Base-by-base conservation (phyloP, 2,888 invertebrate species). In the Iphiclides podalirius region DNA sequence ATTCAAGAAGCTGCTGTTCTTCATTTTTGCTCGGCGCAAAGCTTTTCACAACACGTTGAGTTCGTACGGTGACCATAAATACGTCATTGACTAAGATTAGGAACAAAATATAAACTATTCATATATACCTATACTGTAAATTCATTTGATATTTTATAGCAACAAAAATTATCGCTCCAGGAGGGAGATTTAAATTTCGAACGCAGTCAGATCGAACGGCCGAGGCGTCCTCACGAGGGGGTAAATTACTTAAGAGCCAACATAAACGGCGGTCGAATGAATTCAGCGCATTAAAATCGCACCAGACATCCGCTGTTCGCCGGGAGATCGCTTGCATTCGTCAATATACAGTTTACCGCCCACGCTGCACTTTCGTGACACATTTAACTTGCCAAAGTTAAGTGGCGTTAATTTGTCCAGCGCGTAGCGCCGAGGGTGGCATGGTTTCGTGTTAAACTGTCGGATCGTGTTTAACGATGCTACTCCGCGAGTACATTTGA, bases 301-400 rank as follows among this genome's bases (percentile, higher is more conserved):
- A 44, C 44, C 49, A 39, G 44, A 44, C 49, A 38, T 50, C 49
- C 49, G 49, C 44, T 50, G 37, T 44, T 39, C 15, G 42, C 44
- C 39, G 49, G 34, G 39, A 50, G n/a, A n/a, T n/a, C n/a, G n/a
- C n/a, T n/a, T 44, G 44, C 44, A 50, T 49, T 49, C 43, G 44
- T 49, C 44, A 49, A 49, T 49, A 49, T 49, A 17, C 17, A 44
- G 26, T 13, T 17, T 15, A 13, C 31, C 44, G 16, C 44, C 44
- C 35, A 35, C 39, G 44, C 35, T 13, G 14, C 16, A 13, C 8
- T 34, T 4, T 1, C 41, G 47, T 41, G 23, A 35, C 48, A 37
- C 20, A 17, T 9, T 13, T 7, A 23, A 47, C 16, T 6, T 23
- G 33, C 20, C 17, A 33, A 33, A 7, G 31, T 33, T 1, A 39